Evolutionary conservation across 2,113 vertebrate genomes (phyloP).

Genomic region (Pseudorhombus dupliciocellatus): DNA sequence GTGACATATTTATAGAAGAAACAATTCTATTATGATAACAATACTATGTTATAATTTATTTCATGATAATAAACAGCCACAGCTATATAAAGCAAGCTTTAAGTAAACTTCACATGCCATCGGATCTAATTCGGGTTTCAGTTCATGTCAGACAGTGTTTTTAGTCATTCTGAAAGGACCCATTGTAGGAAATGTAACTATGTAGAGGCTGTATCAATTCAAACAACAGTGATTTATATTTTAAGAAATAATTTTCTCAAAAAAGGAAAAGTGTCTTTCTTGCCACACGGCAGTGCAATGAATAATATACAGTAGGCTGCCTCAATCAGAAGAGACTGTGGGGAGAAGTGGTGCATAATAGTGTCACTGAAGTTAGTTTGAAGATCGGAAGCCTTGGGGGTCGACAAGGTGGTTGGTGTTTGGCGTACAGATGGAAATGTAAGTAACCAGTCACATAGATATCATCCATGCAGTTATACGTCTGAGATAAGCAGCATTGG

Average conservation of each 20-base stretch:
- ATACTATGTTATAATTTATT: no score
- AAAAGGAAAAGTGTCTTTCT: background rate
- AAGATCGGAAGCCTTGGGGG: conserved; percentile 23
- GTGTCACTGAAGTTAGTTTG: conserved; percentile 33
- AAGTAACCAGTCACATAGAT: conserved; percentile 53
- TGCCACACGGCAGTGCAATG: background rate
- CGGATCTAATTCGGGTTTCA: conserved; percentile 40
- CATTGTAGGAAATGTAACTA: background rate
- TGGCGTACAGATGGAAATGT: conserved; percentile 64
- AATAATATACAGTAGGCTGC: background rate
- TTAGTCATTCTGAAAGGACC: conserved; percentile 25
- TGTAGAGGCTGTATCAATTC: background rate
- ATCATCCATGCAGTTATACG: conserved; percentile 72
- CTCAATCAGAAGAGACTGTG: conserved; percentile 5
- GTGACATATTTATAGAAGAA: conserved; percentile 8
- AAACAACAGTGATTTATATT: background rate
- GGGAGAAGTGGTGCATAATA: background rate
- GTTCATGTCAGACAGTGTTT: conserved; percentile 50
- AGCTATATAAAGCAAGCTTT: conserved; percentile 16
- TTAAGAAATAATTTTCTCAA: background rate
- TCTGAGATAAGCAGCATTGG: conserved; percentile 74
- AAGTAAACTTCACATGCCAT: conserved; percentile 40
- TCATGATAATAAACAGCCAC: background rate
- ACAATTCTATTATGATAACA: background rate
- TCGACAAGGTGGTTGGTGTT: conserved; percentile 46